Evolutionary conservation across 2,888 invertebrate genomes (phyloP).

Genomic region (Sarcophaga caerulescens): DNA sequence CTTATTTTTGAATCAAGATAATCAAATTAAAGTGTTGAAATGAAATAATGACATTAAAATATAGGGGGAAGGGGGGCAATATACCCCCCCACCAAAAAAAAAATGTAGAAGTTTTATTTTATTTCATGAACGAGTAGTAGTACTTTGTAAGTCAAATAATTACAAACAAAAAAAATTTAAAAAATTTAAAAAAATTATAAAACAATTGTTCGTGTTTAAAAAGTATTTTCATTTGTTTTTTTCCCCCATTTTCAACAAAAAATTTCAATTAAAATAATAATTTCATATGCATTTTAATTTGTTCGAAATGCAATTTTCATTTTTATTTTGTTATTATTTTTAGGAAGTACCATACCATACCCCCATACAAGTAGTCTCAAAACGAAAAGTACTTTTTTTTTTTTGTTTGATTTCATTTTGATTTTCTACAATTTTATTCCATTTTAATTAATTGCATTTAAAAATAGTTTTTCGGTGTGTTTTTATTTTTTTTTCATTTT

Average conservation of each 20-base stretch:
- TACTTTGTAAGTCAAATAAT: not conserved
- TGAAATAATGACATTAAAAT: slow-evolving; percentile 26
- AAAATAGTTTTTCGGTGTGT: slow-evolving; percentile 31
- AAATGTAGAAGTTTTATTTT: not conserved
- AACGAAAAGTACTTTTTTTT: slow-evolving; percentile 14
- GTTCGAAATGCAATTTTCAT: slow-evolving; percentile 23
- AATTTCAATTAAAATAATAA: slow-evolving; percentile 27
- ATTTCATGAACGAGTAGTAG: slow-evolving; percentile 6
- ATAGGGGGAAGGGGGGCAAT: too few species aligned
- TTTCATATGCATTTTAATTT: slow-evolving; percentile 38
- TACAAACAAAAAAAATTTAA: not conserved
- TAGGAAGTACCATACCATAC: slow-evolving; percentile 30
- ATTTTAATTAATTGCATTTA: slow-evolving; percentile 41
- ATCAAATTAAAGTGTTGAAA: slow-evolving; percentile 46
- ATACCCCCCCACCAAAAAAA: not conserved
- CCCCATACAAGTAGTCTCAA: not conserved
- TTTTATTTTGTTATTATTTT: slow-evolving; percentile 22
- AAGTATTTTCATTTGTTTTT: slow-evolving; percentile 5
- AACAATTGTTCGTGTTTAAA: slow-evolving; percentile 40
- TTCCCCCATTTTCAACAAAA: not conserved
- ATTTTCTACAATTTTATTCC: slow-evolving; percentile 4
- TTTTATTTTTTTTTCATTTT: not conserved
- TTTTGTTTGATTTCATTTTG: too few species aligned
- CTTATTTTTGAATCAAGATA: slow-evolving; percentile 6
- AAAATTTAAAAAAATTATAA: not conserved